phyloP scores from a whole-genome alignment of 2,888 invertebrate species.

The Galerucella pusilla region DNA sequence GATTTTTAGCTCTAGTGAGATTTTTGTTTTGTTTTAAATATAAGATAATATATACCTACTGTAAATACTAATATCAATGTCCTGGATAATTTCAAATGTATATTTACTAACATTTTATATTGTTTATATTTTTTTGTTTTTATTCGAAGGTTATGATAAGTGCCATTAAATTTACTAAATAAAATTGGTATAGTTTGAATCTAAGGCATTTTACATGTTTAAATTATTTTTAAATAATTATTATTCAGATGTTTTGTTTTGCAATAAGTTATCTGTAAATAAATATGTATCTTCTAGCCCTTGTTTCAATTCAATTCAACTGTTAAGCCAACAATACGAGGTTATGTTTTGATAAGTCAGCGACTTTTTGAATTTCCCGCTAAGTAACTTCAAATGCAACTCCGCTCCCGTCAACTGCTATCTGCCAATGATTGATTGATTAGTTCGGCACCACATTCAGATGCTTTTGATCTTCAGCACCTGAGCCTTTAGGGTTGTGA shows the following conservation, averaged over 20 bases:
- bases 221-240: conserved; percentile 12
- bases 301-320: neutral
- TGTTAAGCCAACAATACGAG: no score
- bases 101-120: conserved; percentile 14
- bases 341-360: no score
- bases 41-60: conserved; percentile 5
- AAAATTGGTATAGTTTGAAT: conserved; percentile 24
- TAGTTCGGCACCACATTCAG: no score
- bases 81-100: neutral
- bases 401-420: no score
- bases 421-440: no score
- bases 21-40: neutral
- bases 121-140: conserved; percentile 3
- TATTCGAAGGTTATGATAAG: conserved; percentile 18
- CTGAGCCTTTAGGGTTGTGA: no score
- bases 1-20: neutral
- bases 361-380: no score
- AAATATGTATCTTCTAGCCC: neutral
- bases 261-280: conserved; percentile 28
- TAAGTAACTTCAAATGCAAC: no score
- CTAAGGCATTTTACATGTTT: conserved; percentile 27
- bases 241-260: conserved; percentile 13
- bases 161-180: conserved; percentile 33
- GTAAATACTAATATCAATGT: conserved; percentile 2
- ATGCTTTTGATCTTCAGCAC: no score